Evolutionary conservation across 2,797 vertebrate genomes (phyloP).

Genomic region (Chiloscyllium punctatum): DNA sequence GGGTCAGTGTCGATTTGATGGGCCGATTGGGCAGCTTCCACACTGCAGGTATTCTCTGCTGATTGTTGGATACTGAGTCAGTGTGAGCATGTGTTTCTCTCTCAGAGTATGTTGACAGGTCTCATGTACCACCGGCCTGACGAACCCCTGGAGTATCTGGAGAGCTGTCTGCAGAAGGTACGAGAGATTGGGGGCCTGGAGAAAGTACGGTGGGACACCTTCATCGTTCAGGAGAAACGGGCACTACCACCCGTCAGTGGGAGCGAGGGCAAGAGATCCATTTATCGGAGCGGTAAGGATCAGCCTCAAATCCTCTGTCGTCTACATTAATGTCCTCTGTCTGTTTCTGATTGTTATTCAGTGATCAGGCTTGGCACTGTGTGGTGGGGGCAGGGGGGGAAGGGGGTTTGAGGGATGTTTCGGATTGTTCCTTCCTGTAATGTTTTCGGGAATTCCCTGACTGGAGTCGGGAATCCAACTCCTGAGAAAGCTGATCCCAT

Average conservation of each 20-base stretch:
- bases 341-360: not conserved
- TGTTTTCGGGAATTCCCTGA: not conserved
- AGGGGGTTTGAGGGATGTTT: not conserved
- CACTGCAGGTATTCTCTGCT: too few species aligned
- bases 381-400: too few species aligned
- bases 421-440: not conserved
- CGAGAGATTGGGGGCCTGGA: not conserved
- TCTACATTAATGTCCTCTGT: not conserved
- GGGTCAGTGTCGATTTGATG: too few species aligned
- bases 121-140: not conserved
- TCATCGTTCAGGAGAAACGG: not conserved
- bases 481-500: not conserved
- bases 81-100: not conserved
- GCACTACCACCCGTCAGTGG: not conserved
- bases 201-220: not conserved
- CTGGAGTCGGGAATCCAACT: not conserved
- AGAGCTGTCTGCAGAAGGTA: not conserved
- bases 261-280: not conserved
- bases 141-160: not conserved
- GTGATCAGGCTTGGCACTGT: not conserved
- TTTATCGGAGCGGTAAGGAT: not conserved
- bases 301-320: not conserved
- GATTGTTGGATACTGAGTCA: not conserved
- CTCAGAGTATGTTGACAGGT: constrained; percentile 6
- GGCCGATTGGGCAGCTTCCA: too few species aligned